phyloP scores from a whole-genome alignment of 2,888 invertebrate genomes.

The Elysia crispata region DNA sequence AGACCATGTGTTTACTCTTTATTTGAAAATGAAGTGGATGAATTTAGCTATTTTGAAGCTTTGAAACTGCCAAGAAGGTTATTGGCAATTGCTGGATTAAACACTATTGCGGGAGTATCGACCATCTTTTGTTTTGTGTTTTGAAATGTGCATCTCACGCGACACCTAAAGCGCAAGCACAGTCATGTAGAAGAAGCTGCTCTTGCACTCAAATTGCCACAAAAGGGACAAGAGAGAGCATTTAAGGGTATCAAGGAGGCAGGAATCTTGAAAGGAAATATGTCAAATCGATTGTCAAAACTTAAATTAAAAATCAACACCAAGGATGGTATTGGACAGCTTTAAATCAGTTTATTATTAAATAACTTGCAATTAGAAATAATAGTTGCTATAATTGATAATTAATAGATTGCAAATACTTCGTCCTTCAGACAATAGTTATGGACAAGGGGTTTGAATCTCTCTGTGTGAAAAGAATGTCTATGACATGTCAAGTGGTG shows the following conservation, averaged over 20 bases:
- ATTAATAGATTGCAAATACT: too few relatives aligned
- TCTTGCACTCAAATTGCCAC: background rate
- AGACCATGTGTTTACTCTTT: too few relatives aligned
- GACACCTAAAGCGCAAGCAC: background rate
- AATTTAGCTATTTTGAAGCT: too few relatives aligned
- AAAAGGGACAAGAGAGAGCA: background rate
- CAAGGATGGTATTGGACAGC: too few relatives aligned
- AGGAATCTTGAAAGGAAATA: background rate
- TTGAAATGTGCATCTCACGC: background rate
- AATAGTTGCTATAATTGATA: too few relatives aligned
- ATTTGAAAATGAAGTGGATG: too few relatives aligned
- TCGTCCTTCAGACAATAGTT: background rate
- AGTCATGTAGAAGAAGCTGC: slow-evolving; percentile 5
- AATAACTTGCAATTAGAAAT: too few relatives aligned
- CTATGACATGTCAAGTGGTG: background rate
- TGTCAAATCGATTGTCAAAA: background rate
- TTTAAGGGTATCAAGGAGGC: background rate
- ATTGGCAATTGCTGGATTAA: too few relatives aligned
- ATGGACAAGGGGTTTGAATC: background rate
- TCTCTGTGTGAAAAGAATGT: background rate
- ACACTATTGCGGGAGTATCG: too few relatives aligned
- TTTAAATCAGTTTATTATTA: too few relatives aligned
- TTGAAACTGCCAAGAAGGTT: too few relatives aligned
- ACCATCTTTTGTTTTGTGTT: too few relatives aligned
- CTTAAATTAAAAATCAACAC: background rate